Percentiles rank a stretch among this genome's conserved stretches.
phyloP scores from a whole-genome alignment of 2,113 vertebrate genomes.

The Anhinga anhinga region DNA sequence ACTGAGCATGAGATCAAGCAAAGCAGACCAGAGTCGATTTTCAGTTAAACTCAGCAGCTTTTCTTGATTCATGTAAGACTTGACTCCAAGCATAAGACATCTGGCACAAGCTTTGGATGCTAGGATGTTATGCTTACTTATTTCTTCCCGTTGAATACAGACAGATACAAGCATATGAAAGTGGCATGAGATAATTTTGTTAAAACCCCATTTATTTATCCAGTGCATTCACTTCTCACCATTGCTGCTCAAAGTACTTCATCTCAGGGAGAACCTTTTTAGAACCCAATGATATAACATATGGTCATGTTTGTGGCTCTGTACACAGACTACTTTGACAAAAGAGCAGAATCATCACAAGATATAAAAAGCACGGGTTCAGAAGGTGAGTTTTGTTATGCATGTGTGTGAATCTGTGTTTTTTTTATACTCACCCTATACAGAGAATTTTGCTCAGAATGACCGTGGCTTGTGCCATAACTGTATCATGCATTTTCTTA shows the following conservation, averaged over 20 bases:
- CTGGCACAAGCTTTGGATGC: not conserved
- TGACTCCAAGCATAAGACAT: not conserved
- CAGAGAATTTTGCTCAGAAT: not conserved
- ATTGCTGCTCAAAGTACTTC: not conserved
- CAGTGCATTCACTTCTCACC: not conserved
- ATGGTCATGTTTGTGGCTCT: not conserved
- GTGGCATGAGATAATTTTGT: not conserved
- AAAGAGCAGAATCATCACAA: not conserved
- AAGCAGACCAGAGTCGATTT: not conserved
- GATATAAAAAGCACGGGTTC: not conserved
- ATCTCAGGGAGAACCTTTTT: not conserved
- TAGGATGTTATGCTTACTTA: not conserved
- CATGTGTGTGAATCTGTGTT: not conserved
- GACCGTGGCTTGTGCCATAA: not conserved
- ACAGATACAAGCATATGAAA: not conserved
- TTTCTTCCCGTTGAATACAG: not conserved
- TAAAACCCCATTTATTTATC: not conserved
- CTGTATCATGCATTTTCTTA: not conserved
- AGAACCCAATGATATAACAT: not conserved
- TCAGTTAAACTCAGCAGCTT: conserved; percentile 6
- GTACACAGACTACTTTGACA: not conserved
- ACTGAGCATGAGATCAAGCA: not conserved
- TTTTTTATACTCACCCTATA: not conserved
- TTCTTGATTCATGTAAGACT: not conserved
- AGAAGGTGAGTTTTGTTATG: not conserved